Evolutionary conservation across 1,140 invertebrate genomes (phyloP).

Genomic region (Drosophila trapezifrons): DNA sequence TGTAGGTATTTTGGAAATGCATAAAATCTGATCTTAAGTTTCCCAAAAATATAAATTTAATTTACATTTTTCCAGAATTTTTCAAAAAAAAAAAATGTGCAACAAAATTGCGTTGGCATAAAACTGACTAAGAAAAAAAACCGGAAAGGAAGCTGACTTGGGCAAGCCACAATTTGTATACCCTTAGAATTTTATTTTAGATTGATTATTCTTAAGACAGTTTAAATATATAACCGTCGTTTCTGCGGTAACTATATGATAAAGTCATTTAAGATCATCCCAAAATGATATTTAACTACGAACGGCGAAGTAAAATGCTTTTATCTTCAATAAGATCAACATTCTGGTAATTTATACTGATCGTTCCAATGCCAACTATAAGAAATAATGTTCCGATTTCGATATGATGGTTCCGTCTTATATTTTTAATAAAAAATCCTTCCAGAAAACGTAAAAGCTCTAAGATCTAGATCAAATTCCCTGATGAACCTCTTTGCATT

Average conservation of each 20-base stretch:
- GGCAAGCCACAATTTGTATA: background rate
- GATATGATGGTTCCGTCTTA: too few species aligned
- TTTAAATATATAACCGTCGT: too few species aligned
- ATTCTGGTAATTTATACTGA: too few species aligned
- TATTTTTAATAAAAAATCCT: background rate
- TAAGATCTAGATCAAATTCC: background rate
- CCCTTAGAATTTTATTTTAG: background rate
- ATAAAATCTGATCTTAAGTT: background rate
- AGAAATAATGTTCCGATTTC: background rate
- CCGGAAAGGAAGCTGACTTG: background rate
- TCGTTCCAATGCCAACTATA: background rate
- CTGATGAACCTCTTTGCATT: background rate
- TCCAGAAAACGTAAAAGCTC: background rate
- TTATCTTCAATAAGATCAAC: too few species aligned
- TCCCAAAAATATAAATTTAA: background rate
- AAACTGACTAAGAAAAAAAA: constrained; percentile 6
- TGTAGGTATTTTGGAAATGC: constrained; percentile 2
- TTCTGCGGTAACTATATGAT: too few species aligned
- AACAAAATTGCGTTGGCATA: constrained; percentile 20
- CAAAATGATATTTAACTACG: too few species aligned
- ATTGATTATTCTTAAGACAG: too few species aligned
- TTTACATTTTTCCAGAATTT: constrained; percentile 5
- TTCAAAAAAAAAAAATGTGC: constrained; percentile 26
- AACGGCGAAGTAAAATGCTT: too few species aligned
- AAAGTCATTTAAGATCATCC: too few species aligned